phyloP scores from a whole-genome alignment of 1,140 invertebrate genomes.

The Drosophila athabasca region DNA sequence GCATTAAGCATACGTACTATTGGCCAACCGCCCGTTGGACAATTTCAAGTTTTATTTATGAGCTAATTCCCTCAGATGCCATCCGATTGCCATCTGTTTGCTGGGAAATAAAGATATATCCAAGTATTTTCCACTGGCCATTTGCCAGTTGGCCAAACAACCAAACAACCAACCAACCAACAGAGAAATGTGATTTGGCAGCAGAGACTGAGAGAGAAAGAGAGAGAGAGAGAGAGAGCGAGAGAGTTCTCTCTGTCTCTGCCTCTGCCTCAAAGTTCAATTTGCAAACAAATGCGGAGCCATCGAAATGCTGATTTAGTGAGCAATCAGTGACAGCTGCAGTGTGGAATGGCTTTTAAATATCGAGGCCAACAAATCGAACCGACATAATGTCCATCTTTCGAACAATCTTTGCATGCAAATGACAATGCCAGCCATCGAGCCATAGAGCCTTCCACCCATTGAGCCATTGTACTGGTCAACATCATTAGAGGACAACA shows the following conservation, averaged over 20 bases:
- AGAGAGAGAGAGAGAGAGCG: too few relatives aligned
- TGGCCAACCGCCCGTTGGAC: not conserved
- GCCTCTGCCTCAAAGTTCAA: conserved; percentile 61
- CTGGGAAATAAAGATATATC: conserved; percentile 40
- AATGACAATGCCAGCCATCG: conserved; percentile 7
- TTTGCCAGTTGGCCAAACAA: conserved; percentile 54
- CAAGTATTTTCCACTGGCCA: conserved; percentile 54
- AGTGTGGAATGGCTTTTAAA: conserved; percentile 38
- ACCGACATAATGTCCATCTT: conserved; percentile 19
- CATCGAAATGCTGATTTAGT: conserved; percentile 71
- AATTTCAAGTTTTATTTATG: conserved; percentile 54
- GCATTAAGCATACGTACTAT: conserved; percentile 27
- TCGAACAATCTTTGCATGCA: conserved; percentile 28
- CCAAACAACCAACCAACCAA: conserved; percentile 34
- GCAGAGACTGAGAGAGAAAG: too few relatives aligned
- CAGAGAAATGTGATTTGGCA: conserved; percentile 62
- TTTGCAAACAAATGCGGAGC: conserved; percentile 69
- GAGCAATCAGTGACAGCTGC: conserved; percentile 76
- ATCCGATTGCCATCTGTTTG: conserved; percentile 40
- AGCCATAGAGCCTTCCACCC: conserved; percentile 19
- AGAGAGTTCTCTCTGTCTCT: conserved; percentile 53
- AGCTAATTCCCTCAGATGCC: conserved; percentile 41
- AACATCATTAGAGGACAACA: conserved; percentile 42
- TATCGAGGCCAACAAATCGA: conserved; percentile 15
- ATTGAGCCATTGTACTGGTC: conserved; percentile 18